Base-by-base conservation (phyloP, 1,140 invertebrate species). In the Panagrolaimus sp. region DNA sequence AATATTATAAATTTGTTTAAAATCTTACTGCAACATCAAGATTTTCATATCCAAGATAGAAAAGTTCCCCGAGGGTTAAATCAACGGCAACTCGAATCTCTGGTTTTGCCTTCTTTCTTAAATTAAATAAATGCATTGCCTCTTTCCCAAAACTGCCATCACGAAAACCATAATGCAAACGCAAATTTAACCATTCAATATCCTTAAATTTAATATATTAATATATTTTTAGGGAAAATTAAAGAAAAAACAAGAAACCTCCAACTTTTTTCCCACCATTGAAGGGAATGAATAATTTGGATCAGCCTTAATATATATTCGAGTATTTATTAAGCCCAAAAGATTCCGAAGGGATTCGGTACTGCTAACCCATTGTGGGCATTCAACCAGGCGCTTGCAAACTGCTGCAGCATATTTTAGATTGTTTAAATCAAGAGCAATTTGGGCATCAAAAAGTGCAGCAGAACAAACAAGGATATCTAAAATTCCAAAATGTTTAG, bases 221-320 rank as follows among this genome's bases (percentile, higher is more conserved):
- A 7, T 38, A 38, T 38, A 4, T 38, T 38, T 38, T 38, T 38
- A 38, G 32, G 2, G 2, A 38, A 38, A n/a, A n/a, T n/a, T n/a
- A n/a, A n/a, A n/a, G n/a, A n/a, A n/a, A n/a, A 52, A 52, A n/a
- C 17, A 52, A 58, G 14, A 58, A 58, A 58, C 52, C 52, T 58
- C 14, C 15, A 58, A 12, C 28, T 58, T 58, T n/a, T 28, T 21
- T 26, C n/a, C 52, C 3, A 26, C 28, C 52, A 58, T 10, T 21
- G 21, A 21, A 2, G 52, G 52, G 17, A 58, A 58, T 28, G 21
- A 28, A 58, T 58, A 58, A 21, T 28, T 28, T 14, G 21, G 52
- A 26, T 26, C 28, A 5, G 21, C 21, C 8, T 28, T 58, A 21
- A 58, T 12, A 21, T 21, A 21, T 58, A 58, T 58, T 28, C 28